phyloP scores from a whole-genome alignment of 92 coral and sea anemone species.

The Zoanthus gigantus region DNA sequence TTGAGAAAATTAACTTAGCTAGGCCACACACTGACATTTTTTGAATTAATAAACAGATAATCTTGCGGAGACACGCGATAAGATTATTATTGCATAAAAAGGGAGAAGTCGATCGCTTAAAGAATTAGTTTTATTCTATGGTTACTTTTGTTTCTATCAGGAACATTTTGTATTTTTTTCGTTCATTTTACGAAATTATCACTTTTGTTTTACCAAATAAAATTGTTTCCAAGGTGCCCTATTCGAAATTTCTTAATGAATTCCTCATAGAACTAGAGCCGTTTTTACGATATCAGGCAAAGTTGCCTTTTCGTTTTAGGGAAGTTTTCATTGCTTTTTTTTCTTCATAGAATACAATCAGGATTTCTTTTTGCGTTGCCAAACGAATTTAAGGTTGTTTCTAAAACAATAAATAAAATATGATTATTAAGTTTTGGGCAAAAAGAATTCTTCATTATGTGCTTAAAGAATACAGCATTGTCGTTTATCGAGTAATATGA shows the following conservation, averaged over 20 bases:
- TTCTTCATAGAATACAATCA: background rate
- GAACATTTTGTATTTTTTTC: no score
- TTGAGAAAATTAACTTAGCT: conserved; percentile 42
- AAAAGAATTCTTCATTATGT: background rate
- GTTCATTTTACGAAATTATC: no score
- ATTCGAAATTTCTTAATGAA: no score
- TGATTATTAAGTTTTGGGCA: background rate
- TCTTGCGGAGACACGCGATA: conserved; percentile 46
- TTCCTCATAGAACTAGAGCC: no score
- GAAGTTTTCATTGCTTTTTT: background rate
- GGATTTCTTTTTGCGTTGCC: background rate
- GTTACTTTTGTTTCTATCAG: background rate
- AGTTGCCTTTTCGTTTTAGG: no score
- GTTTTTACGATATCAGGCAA: no score
- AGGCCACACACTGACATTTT: conserved; percentile 24
- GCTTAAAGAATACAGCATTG: background rate
- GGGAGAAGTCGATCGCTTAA: background rate
- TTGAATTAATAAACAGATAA: conserved; percentile 44
- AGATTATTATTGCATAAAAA: conserved; percentile 8
- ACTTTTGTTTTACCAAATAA: no score
- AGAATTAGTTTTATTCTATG: background rate
- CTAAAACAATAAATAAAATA: background rate
- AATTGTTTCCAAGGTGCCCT: no score
- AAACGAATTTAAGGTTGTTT: background rate
- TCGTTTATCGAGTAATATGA: background rate